These are phyloP conservation scores for Aethina tumida DNA, from an alignment of 1,140 invertebrate genomes.

Conservation along the genomic window DNA sequence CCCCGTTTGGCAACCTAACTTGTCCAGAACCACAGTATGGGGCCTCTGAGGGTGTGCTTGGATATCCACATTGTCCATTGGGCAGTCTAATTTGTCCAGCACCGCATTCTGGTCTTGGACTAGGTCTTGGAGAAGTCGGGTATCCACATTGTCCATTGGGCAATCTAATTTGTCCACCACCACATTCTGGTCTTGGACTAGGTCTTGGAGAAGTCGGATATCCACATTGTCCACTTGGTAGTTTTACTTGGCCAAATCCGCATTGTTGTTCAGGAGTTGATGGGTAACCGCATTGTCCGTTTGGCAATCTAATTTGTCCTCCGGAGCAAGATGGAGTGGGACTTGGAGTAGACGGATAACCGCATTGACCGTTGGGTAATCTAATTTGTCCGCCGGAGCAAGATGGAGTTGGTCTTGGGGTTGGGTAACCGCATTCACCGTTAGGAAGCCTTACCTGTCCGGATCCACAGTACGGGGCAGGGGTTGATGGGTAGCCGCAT, in stretches of 20 bases:
- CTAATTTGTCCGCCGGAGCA: slow-evolving; percentile 1
- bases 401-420: slow-evolving; percentile 2
- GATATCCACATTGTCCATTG: neutral
- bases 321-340: too few species aligned
- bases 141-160: slow-evolving; percentile 1
- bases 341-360: slow-evolving; percentile 2
- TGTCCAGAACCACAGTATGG: neutral
- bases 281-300: too few species aligned
- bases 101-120: slow-evolving; percentile 1
- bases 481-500: neutral
- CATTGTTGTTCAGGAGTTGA: neutral
- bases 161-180: neutral
- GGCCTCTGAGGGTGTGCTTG: neutral
- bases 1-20: neutral
- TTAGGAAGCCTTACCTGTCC: neutral
- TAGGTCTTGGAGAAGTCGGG: slow-evolving; percentile 1
- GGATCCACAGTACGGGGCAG: neutral
- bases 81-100: neutral
- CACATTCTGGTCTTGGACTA: slow-evolving; percentile 3
- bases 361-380: neutral
- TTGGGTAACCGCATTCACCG: slow-evolving; percentile 2
- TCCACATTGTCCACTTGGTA: too few species aligned
- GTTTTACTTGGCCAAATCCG: too few species aligned
- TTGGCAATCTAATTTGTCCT: too few species aligned
- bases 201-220: slow-evolving; percentile 6